Conservation (phyloP, 1,140 invertebrate species). For the Brachionus rubens region DNA sequence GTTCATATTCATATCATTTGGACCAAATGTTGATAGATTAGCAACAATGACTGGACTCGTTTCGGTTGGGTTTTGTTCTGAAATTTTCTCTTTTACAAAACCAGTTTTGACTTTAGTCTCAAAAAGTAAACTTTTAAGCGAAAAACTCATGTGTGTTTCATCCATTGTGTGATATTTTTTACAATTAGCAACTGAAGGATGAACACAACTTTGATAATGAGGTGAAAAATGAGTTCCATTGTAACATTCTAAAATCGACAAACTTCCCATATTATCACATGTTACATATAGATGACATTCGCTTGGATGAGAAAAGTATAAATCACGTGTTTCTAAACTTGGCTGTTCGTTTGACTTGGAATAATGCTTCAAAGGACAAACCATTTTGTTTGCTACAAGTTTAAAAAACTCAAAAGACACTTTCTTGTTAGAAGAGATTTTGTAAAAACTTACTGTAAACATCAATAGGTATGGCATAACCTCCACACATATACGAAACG, state of each 20-base stretch:
- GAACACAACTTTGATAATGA: conserved; percentile 43
- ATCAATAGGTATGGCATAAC: conserved; percentile 37
- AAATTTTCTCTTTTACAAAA: not conserved
- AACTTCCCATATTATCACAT: conserved; percentile 29
- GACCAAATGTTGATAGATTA: too few relatives aligned
- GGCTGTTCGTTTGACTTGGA: not conserved
- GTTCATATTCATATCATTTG: too few relatives aligned
- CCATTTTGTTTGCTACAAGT: conserved; percentile 36
- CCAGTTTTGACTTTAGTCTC: not conserved
- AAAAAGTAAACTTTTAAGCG: not conserved
- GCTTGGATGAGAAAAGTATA: conserved; percentile 35
- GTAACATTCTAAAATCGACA: conserved; percentile 20
- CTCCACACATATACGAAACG: conserved; percentile 33
- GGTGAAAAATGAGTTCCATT: conserved; percentile 44
- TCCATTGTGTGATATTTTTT: conserved; percentile 20
- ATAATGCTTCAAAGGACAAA: not conserved
- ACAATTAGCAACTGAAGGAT: conserved; percentile 42
- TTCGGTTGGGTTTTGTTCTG: not conserved
- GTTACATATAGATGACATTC: conserved; percentile 32
- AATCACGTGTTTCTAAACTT: conserved; percentile 20
- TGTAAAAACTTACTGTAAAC: conserved; percentile 9
- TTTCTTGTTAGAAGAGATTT: too few relatives aligned
- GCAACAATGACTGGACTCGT: too few relatives aligned
- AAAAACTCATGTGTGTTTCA: not conserved
- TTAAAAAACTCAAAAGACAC: not conserved